These are phyloP conservation scores for Ceryle rudis DNA, from an alignment of 2,797 vertebrate genomes.

Conservation along the genomic window DNA sequence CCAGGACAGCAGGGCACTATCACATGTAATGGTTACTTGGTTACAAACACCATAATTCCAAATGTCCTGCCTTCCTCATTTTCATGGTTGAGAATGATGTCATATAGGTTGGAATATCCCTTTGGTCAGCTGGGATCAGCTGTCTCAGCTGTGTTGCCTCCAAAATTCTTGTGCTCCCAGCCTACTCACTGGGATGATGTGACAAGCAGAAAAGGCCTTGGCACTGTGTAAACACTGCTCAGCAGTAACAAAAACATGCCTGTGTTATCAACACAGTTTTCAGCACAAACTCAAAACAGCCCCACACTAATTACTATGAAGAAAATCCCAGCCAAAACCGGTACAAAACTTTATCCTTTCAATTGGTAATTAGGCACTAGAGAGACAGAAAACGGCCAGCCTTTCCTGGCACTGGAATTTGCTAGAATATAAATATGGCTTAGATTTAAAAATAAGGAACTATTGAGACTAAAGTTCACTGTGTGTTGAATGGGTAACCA, in stretches of 20 bases:
- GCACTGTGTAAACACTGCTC: background rate
- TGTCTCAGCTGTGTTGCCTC: background rate
- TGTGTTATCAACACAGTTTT: background rate
- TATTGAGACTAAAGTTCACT: background rate
- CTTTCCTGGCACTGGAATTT: background rate
- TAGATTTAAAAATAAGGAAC: background rate
- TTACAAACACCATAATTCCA: rapidly evolving
- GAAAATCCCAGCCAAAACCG: background rate
- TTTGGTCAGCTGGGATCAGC: background rate
- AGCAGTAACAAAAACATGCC: background rate
- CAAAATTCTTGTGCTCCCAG: background rate
- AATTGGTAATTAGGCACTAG: background rate
- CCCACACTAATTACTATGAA: background rate
- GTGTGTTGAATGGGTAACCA: background rate
- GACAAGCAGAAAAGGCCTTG: background rate
- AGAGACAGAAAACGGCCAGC: background rate
- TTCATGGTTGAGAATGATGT: background rate
- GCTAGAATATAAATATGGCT: background rate
- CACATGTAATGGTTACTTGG: rapidly evolving
- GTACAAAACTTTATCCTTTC: background rate
- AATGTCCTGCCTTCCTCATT: background rate
- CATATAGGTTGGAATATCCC: no score
- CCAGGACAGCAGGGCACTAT: background rate
- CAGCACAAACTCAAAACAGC: background rate
- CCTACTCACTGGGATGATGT: rapidly evolving